Evolutionary conservation across 2,888 invertebrate species (phyloP).

Genomic region (Hemicrepidius hirtus): DNA sequence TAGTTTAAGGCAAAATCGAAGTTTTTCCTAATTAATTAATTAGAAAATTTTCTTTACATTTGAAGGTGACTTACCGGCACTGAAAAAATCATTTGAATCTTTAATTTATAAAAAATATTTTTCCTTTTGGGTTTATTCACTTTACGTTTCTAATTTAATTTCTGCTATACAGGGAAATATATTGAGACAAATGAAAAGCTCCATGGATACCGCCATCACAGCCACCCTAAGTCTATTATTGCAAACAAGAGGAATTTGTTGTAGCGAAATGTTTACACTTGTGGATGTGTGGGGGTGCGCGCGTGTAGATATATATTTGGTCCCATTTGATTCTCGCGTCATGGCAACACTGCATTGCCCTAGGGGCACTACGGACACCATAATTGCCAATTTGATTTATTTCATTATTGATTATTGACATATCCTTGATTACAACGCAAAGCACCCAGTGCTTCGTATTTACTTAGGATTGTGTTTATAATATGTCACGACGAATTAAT

Average conservation of each 20-base stretch:
- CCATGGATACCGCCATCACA: too few relatives aligned
- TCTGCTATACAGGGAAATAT: not conserved
- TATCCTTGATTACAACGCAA: constrained; percentile 45
- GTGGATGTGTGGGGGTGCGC: constrained; percentile 6
- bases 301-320: constrained; percentile 4
- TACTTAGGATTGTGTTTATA: constrained; percentile 44
- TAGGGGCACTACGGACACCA: constrained; percentile 41
- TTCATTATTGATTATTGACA: constrained; percentile 51
- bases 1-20: too few relatives aligned
- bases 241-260: constrained; percentile 15
- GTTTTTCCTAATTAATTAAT: too few relatives aligned
- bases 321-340: constrained; percentile 16
- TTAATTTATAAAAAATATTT: too few relatives aligned
- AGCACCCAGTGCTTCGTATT: constrained; percentile 40
- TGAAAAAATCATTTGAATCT: too few relatives aligned
- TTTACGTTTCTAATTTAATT: constrained; percentile 8
- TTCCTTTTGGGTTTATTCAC: too few relatives aligned
- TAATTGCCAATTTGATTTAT: constrained; percentile 52
- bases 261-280: constrained; percentile 18
- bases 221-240: constrained; percentile 22
- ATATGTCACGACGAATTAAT: constrained; percentile 17
- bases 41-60: too few relatives aligned
- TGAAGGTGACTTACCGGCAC: too few relatives aligned
- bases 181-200: not conserved
- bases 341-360: constrained; percentile 43